These are phyloP conservation scores for Heterodera filipjevi DNA, from an alignment of 2,888 invertebrate genomes.

Conservation along the genomic window DNA sequence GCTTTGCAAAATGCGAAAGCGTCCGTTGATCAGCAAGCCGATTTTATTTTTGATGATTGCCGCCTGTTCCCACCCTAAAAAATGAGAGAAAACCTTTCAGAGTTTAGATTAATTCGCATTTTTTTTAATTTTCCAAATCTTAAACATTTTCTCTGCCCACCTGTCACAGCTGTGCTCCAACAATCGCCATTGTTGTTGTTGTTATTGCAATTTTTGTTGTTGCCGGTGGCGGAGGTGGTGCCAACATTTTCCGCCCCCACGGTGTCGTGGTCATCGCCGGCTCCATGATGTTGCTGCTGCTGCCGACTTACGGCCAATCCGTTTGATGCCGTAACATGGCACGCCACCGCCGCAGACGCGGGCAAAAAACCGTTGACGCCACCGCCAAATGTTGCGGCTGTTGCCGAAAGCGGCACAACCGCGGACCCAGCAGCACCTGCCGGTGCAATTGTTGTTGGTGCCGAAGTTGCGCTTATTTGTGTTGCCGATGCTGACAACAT, in stretches of 20 bases:
- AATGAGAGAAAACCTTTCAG: no score
- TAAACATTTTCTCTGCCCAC: neutral
- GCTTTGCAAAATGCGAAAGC: slow-evolving; percentile 47
- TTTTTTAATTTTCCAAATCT: neutral
- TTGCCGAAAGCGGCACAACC: no score
- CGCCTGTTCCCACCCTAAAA: slow-evolving; percentile 42
- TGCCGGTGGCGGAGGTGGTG: neutral
- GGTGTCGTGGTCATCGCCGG: neutral
- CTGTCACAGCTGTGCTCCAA: slow-evolving; percentile 37
- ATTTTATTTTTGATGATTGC: slow-evolving; percentile 49
- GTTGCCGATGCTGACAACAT: neutral
- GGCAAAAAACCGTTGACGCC: no score
- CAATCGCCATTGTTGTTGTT: slow-evolving; percentile 17
- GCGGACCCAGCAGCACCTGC: no score
- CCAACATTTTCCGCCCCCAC: no score
- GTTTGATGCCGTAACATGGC: no score
- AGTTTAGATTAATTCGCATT: neutral
- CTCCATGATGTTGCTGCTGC: neutral
- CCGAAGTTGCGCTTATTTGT: neutral
- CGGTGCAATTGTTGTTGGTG: neutral
- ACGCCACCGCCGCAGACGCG: no score
- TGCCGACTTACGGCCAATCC: no score
- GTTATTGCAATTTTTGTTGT: neutral
- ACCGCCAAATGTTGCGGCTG: no score
- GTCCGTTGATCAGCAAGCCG: slow-evolving; percentile 45